phyloP scores from a whole-genome alignment of 2,113 vertebrate species.

The Trachemys scripta region DNA sequence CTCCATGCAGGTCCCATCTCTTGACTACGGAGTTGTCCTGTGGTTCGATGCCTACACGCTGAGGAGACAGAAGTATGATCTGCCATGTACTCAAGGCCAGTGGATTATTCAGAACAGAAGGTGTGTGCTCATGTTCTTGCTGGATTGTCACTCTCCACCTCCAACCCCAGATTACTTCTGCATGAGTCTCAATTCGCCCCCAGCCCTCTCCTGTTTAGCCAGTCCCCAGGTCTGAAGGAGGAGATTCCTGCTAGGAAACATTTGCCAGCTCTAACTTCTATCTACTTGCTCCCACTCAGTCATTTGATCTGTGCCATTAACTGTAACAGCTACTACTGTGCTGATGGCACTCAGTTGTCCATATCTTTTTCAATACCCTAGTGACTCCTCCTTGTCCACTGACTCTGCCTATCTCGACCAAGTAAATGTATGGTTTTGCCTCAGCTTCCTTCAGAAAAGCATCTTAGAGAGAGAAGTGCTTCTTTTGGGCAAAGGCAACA shows the following conservation, averaged over 20 bases:
- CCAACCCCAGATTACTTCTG: not conserved
- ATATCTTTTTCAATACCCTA: not conserved
- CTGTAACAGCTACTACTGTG: not conserved
- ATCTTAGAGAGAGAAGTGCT: not conserved
- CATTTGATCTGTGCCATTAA: not conserved
- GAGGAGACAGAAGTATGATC: constrained; percentile 82
- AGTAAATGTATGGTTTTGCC: not conserved
- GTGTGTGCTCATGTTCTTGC: constrained; percentile 66
- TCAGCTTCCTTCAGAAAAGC: not conserved
- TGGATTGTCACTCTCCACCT: not conserved
- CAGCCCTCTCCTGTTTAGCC: not conserved
- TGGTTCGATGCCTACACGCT: constrained; percentile 92
- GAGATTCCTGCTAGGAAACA: not conserved
- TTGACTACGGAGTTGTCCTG: constrained; percentile 86
- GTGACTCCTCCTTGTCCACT: not conserved
- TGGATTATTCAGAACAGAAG: constrained; percentile 92
- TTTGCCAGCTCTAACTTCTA: not conserved
- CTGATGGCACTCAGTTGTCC: not conserved
- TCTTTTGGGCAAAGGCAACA: not conserved
- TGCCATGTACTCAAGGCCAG: constrained; percentile 90
- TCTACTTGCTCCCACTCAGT: not conserved
- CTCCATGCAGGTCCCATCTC: constrained; percentile 84
- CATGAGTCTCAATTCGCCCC: not conserved
- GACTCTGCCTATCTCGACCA: not conserved
- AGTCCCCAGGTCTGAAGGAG: not conserved